Evolutionary conservation across 1,140 invertebrate species (phyloP), one percentile per base, ranked within the genome.

Genomic region (Drosophila kikkawai): DNA sequence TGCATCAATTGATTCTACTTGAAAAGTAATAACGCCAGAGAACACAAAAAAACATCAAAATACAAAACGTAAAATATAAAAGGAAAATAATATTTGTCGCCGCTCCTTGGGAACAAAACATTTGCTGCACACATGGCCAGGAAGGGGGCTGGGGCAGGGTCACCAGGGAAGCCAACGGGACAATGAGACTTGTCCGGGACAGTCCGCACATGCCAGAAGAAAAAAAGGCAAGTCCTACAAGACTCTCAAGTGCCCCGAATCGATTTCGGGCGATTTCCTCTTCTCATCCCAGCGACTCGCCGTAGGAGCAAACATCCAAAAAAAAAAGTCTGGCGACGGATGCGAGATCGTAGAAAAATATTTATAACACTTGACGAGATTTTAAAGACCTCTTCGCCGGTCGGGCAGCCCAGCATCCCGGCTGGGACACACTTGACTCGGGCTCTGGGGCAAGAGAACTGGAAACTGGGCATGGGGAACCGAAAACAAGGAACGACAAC

Each of bases 321-420:
- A 36, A 55, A 55, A 37, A 22, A 29, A 75, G 11, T 19, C 29
- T 19, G 37, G 37, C 42, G 44, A 79, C 41, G 37, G 48, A 55
- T 55, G 53, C 61, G 37, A 64, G 76, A 75, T 70, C 67, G 84
- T 84, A 75, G 85, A 84, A 79, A 80, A 88, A 87, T 88, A 88
- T 88, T 90, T 87, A 84, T 88, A 88, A 75, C 84, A 88, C 84
- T 88, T 88, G 84, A 88, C 84, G 88, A 79, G 85, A 87, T 88
- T 88, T 81, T 75, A 36, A 57, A 64, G 76, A 65, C 45, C 75
- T 55, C 75, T 55, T 5, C 13, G 53, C 59, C 39, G 50, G 29
- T 37, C 56, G 45, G 75, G 50, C 51, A 41, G 9, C 15, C 13
- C 26, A 29, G 15, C n/a, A 17, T 50, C 29, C 34, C 26, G 45